These are phyloP conservation scores for Notospermus geniculatus DNA, from an alignment of 1,140 invertebrate species.

Conservation along the genomic window DNA sequence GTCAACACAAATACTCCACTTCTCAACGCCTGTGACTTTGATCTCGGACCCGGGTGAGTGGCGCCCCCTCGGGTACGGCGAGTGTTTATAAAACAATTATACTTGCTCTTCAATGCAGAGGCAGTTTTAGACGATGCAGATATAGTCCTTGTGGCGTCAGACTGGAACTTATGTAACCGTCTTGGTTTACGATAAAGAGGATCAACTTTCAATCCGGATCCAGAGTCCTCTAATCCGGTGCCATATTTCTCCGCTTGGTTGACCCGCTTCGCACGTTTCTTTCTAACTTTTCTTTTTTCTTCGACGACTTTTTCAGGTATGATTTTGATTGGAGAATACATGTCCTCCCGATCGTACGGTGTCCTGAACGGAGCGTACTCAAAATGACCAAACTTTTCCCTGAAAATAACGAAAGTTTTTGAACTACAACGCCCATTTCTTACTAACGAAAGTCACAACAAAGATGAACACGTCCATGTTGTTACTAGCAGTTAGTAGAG, in stretches of 20 bases:
- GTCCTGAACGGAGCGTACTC: constrained; percentile 73
- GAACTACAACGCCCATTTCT: too few relatives aligned
- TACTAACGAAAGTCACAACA: too few relatives aligned
- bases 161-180: neutral
- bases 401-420: constrained; percentile 28
- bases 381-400: constrained; percentile 72
- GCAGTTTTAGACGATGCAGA: constrained; percentile 31
- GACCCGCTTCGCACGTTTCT: neutral
- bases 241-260: too few relatives aligned
- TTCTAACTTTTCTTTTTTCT: neutral
- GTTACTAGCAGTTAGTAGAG: too few relatives aligned
- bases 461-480: too few relatives aligned
- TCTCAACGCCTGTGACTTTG: too few relatives aligned
- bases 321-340: constrained; percentile 28
- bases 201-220: neutral
- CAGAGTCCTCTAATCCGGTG: too few relatives aligned
- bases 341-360: constrained; percentile 56
- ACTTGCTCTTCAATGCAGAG: constrained; percentile 41
- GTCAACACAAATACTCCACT: too few relatives aligned
- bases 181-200: neutral
- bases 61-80: constrained; percentile 10
- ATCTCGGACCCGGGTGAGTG: too few relatives aligned
- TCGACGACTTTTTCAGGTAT: neutral
- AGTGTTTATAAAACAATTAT: constrained; percentile 36
- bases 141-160: neutral